A percentile compares a stretch with the other conserved stretches of the same genome.
Conservation (phyloP, 2,797 vertebrate genomes). For the Microchirus variegatus region DNA sequence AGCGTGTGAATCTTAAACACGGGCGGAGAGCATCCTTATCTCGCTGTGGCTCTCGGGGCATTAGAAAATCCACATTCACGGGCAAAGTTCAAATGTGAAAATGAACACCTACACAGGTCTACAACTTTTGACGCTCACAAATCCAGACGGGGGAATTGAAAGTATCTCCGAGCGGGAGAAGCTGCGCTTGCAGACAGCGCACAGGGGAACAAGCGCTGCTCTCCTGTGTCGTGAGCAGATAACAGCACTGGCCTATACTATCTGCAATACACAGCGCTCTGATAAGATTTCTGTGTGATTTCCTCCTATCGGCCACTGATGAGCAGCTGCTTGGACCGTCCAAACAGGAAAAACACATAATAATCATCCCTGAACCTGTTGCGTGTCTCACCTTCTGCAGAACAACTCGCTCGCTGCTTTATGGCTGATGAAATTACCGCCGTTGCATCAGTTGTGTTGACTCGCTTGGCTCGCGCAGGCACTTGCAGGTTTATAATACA, state of each 20-base stretch:
- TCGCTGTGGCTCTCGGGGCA: conserved; percentile 54
- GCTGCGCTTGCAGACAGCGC: conserved; percentile 36
- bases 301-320: conserved; percentile 63
- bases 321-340: conserved; percentile 64
- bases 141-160: conserved; percentile 59
- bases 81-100: conserved; percentile 58
- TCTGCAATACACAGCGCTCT: conserved; percentile 41
- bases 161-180: conserved; percentile 65
- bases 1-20: conserved; percentile 47
- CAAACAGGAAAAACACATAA: conserved; percentile 58
- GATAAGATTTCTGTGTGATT: conserved; percentile 75
- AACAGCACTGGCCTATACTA: conserved; percentile 42
- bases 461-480: conserved; percentile 67
- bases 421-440: conserved; percentile 57
- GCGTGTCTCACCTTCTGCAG: conserved; percentile 39
- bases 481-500: conserved; percentile 54
- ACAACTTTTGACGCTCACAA: conserved; percentile 43
- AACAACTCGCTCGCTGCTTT: conserved; percentile 46
- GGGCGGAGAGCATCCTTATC: conserved; percentile 67
- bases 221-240: conserved; percentile 56
- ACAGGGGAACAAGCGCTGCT: conserved; percentile 44
- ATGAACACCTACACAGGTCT: conserved; percentile 59
- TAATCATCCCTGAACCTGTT: conserved; percentile 37
- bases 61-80: conserved; percentile 45
- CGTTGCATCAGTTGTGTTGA: conserved; percentile 59